Base-by-base conservation (phyloP, 2,113 vertebrate species). In the Pipra filicauda region DNA sequence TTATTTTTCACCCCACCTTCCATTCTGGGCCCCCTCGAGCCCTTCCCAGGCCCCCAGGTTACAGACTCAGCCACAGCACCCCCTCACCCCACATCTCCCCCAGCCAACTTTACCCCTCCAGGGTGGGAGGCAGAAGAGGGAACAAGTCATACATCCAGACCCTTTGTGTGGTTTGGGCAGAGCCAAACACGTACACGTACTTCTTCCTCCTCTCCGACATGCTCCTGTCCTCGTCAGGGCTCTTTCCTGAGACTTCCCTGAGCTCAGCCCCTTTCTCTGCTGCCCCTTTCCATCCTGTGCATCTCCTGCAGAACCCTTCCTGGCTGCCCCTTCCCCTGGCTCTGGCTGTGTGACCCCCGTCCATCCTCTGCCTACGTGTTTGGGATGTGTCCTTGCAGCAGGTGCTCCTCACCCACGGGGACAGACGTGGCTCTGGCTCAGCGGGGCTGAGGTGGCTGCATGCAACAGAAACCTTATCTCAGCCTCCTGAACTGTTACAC, bases 301-400 rank as follows among this genome's bases (percentile, higher is more conserved):
- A 39, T 12, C 65, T 39, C 72, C 39, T 43, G 2, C 12, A 26
- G 44, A 15, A 18, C 28, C 30, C 35, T 35, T n/a, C 48, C 52
- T 2, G 1, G 9, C 55, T 1, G 24, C 12, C 30, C 55, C 12
- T 37, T 51, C 8, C 82, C 28, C 22, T 44, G 54, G 37, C 27
- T n/a, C 61, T 30, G 52, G 28, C 57, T 55, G 66, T 0, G 1
- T 22, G 78, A 14, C 37, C 44, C 69, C 27, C 12, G 31, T 39
- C 76, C 4, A 0, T 46, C 41, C 66, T 5, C 39, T 76, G 30
- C 66, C 35, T 2, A 3, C 0, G 0, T 39, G 24, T 46, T 2
- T 1, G 37, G 73, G 88, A 8, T 1, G 23, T 33, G 76, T 51
- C 69, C 73, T 67, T 28, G 69, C 35, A 9, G 22, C 1, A 28